Evolutionary conservation across 2,113 vertebrate species (phyloP).

Genomic region (Toxotes chatareus): DNA sequence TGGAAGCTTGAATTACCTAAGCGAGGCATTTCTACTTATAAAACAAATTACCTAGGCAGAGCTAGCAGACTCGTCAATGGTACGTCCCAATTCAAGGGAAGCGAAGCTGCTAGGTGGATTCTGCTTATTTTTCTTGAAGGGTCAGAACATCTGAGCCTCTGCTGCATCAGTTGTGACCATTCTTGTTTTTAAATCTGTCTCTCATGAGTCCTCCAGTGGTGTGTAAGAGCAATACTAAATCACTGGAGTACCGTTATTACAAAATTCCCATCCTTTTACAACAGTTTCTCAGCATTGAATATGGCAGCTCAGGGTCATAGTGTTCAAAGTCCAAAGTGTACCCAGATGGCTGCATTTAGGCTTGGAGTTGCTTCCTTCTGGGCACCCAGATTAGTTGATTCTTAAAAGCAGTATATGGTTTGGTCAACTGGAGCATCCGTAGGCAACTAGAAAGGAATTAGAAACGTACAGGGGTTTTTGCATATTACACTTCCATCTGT

Average conservation of each 20-base stretch:
- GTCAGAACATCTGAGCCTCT: slow-evolving; percentile 13
- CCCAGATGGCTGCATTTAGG: slow-evolving; percentile 20
- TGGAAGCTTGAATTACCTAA: too few species aligned
- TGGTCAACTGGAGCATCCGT: too few species aligned
- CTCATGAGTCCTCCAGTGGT: background rate
- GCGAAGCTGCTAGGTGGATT: background rate
- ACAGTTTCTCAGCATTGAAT: slow-evolving; percentile 43
- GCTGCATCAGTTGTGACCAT: slow-evolving; percentile 10
- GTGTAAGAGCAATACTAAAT: slow-evolving; percentile 15
- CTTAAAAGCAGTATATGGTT: background rate
- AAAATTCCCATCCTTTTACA: slow-evolving; percentile 18
- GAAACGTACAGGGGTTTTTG: too few species aligned
- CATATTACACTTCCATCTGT: too few species aligned
- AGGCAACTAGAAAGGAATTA: too few species aligned
- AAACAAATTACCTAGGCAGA: too few species aligned
- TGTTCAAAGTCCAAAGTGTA: slow-evolving; percentile 20
- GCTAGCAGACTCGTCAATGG: background rate
- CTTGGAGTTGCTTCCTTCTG: background rate
- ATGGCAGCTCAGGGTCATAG: slow-evolving; percentile 20
- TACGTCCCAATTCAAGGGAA: background rate
- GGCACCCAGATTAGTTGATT: background rate
- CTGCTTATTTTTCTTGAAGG: slow-evolving; percentile 17
- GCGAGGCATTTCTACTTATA: too few species aligned
- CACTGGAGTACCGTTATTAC: slow-evolving; percentile 27
- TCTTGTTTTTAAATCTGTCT: slow-evolving; percentile 15